Percentiles rank a stretch among this genome's conserved stretches.
Conservation (phyloP, 2,888 invertebrate genomes). For the Pachydiplax longipennis region DNA sequence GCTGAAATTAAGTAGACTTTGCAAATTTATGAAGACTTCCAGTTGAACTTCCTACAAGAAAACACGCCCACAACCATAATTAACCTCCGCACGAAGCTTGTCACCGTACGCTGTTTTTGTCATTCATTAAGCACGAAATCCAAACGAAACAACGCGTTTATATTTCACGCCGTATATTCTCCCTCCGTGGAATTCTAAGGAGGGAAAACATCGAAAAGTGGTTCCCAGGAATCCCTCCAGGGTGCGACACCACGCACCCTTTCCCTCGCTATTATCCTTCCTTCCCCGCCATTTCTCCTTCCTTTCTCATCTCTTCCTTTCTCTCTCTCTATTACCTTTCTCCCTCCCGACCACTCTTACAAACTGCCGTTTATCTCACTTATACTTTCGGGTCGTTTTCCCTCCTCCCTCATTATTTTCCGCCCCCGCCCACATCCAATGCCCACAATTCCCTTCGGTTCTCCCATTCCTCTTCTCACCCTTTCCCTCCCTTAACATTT, state of each 20-base stretch:
- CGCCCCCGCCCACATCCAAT: not conserved
- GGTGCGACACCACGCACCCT: not conserved
- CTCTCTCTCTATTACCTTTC: not conserved
- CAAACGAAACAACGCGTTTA: not conserved
- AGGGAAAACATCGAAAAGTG: not conserved
- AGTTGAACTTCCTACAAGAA: too few relatives aligned
- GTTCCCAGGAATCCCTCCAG: not conserved
- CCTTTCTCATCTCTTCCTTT: not conserved
- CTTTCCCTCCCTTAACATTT: not conserved
- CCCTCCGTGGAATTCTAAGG: not conserved
- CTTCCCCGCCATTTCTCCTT: not conserved
- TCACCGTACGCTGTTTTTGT: not conserved
- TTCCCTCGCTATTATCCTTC: not conserved
- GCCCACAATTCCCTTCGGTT: not conserved
- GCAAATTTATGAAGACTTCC: too few relatives aligned
- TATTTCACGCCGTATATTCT: not conserved
- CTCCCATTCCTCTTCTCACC: not conserved
- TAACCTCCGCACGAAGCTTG: not conserved
- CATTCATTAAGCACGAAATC: constrained; percentile 15
- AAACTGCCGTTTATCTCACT: constrained; percentile 42
- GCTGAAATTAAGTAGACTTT: too few relatives aligned
- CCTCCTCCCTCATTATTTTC: constrained; percentile 28
- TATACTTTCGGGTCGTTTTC: constrained; percentile 40
- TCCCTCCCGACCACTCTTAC: constrained; percentile 19
- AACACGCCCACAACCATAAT: too few relatives aligned